A percentile compares a stretch with the other conserved stretches of the same genome.
phyloP scores from a whole-genome alignment of 2,797 vertebrate genomes.

The Arrhamphus sclerolepis region DNA sequence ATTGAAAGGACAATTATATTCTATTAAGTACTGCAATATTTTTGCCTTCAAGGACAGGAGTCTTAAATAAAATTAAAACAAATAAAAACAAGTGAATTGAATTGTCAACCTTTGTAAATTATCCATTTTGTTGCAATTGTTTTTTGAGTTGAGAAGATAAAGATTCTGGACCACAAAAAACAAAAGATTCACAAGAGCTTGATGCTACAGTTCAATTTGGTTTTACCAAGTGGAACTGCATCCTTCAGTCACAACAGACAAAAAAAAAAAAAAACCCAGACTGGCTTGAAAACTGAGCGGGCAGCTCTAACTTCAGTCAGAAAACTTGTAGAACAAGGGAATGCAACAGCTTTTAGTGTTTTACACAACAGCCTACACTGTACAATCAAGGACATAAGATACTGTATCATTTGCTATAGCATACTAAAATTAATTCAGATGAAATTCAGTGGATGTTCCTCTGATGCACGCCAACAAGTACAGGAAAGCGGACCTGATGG shows the following conservation, averaged over 20 bases:
- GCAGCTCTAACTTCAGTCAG: slow-evolving; percentile 49
- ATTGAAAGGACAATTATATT: slow-evolving; percentile 58
- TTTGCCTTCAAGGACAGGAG: slow-evolving; percentile 72
- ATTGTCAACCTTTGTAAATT: slow-evolving; percentile 49
- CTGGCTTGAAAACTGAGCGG: slow-evolving; percentile 44
- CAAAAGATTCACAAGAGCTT: slow-evolving; percentile 55
- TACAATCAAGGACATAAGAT: slow-evolving; percentile 72
- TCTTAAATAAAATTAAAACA: slow-evolving; percentile 62
- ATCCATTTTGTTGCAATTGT: slow-evolving; percentile 50
- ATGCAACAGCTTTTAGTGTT: slow-evolving; percentile 82
- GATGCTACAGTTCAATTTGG: slow-evolving; percentile 56
- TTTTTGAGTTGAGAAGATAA: slow-evolving; percentile 40
- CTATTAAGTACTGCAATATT: slow-evolving; percentile 55
- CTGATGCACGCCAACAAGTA: slow-evolving; percentile 45
- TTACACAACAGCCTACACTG: slow-evolving; percentile 78
- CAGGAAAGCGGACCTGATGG: slow-evolving; percentile 33
- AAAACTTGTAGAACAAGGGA: slow-evolving; percentile 61
- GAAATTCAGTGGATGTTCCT: slow-evolving; percentile 45
- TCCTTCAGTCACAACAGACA: slow-evolving; percentile 58
- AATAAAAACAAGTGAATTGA: slow-evolving; percentile 49
- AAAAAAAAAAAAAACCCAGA: slow-evolving; percentile 11
- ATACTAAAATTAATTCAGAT: slow-evolving; percentile 53
- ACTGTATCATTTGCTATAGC: slow-evolving; percentile 68
- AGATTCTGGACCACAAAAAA: slow-evolving; percentile 49
- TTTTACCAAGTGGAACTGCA: slow-evolving; percentile 58